Base-by-base conservation (phyloP, 2,113 vertebrate genomes). In the Theropithecus gelada region DNA sequence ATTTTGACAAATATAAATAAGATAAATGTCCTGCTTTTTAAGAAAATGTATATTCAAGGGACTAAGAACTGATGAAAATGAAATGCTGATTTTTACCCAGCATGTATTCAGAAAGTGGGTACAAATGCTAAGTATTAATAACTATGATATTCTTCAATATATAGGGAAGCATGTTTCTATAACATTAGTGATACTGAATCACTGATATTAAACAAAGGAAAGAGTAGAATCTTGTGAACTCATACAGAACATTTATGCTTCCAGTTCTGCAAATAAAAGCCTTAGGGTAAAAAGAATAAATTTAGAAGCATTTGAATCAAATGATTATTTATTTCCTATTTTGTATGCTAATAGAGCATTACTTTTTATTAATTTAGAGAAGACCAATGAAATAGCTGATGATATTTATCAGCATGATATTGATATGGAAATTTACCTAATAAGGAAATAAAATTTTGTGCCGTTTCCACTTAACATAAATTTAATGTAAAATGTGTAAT, bases 381-480 rank as follows among this genome's bases (percentile, higher is more conserved):
- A 98, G 97, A 96, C 48, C 84, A 80, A 97, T 97, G 32, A 81
- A 89, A 98, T 94, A 14, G 2, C 11, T 97, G 75, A 96, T 98
- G 35, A 88, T 94, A 96, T 96, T 98, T 98, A 95, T 85, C 95
- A 98, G 80, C 35, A 82, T 96, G 64, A 90, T 97, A 93, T 35
- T 97, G 35, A 75, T 89, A 86, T 91, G 35, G 30, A 98, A 96
- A 97, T 97, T 95, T 89, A 97, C 43, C 10, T 92, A 97, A 97
- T 94, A 97, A 97, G 76, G 84, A 97, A 96, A 43, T 83, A 97
- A 98, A 97, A 96, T 97, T 64, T 43, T 93, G 5, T 97, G 57
- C 0, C 81, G 45, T 85, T 97, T 97, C 18, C 78, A 94, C 88
- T 97, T 88, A 76, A 2, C 25, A 93, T 83, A 4, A 16, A 94